phyloP scores from a whole-genome alignment of 2,113 vertebrate genomes.

The Laticauda laticaudata region DNA sequence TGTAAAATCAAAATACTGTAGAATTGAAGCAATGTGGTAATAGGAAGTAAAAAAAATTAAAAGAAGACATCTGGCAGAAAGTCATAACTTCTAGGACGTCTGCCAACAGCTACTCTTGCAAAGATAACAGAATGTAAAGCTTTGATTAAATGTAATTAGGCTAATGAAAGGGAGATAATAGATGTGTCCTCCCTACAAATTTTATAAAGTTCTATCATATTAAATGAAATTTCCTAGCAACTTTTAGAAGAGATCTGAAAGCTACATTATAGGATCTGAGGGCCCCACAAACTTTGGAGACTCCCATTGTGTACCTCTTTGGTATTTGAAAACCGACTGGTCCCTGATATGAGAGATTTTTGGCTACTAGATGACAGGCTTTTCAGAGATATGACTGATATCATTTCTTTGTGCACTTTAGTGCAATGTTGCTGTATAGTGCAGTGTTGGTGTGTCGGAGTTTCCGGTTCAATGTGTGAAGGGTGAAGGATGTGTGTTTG shows the following conservation, averaged over 20 bases:
- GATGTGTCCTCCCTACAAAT: neutral
- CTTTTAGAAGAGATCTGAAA: neutral
- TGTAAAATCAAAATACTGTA: neutral
- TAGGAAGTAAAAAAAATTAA: neutral
- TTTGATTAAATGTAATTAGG: neutral
- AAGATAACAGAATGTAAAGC: neutral
- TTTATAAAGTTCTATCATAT: neutral
- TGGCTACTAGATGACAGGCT: neutral
- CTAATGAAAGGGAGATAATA: neutral
- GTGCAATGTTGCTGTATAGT: too few relatives aligned
- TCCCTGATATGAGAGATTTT: neutral
- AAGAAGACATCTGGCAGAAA: neutral
- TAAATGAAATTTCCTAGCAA: neutral
- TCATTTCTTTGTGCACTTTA: neutral
- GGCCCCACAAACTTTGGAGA: neutral
- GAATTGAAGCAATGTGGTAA: neutral
- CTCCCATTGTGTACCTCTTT: neutral
- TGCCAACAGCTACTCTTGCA: neutral
- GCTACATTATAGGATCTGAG: neutral
- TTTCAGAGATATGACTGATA: neutral
- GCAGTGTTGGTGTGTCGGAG: too few relatives aligned
- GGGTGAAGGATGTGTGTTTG: too few relatives aligned
- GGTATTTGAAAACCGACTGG: neutral
- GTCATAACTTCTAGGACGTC: neutral
- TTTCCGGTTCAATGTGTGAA: too few relatives aligned